Evolutionary conservation across 1,140 invertebrate genomes (phyloP).

Genomic region (Agrypnia vestita): DNA sequence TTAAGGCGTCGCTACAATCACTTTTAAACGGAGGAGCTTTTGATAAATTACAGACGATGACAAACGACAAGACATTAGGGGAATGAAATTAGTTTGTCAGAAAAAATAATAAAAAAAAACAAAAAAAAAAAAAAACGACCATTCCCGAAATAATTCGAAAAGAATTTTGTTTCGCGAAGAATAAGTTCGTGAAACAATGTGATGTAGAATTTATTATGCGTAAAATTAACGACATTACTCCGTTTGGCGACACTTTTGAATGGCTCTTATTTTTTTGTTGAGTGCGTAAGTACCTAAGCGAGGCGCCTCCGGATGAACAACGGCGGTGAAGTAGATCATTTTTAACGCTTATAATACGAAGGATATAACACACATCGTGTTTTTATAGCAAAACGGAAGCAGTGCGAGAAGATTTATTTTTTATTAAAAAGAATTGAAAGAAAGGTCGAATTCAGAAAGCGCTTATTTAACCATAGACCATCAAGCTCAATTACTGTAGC

Average conservation of each 20-base stretch:
- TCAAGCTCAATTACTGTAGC: too few species aligned
- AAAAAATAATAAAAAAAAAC: too few species aligned
- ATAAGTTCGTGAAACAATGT: neutral
- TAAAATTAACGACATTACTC: neutral
- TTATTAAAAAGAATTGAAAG: too few species aligned
- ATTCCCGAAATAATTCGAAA: neutral
- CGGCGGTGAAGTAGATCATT: too few species aligned
- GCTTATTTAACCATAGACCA: too few species aligned
- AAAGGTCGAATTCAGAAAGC: too few species aligned
- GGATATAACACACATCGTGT: too few species aligned
- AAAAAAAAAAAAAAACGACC: neutral
- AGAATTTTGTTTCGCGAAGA: neutral
- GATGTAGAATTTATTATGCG: neutral
- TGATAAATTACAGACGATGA: slow-evolving; percentile 23
- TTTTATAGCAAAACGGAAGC: too few species aligned
- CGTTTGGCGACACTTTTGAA: neutral
- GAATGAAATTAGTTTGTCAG: slow-evolving; percentile 5
- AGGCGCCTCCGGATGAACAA: too few species aligned
- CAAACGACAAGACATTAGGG: slow-evolving; percentile 18
- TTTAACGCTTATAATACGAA: too few species aligned
- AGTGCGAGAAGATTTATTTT: too few species aligned
- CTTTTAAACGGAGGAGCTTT: neutral
- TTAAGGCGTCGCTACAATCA: too few species aligned
- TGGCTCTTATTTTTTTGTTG: neutral
- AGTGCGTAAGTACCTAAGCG: neutral